Percentiles rank a stretch among this genome's conserved stretches.
Evolutionary conservation across 2,888 invertebrate genomes (phyloP).

Genomic region (Drosophila anceps): DNA sequence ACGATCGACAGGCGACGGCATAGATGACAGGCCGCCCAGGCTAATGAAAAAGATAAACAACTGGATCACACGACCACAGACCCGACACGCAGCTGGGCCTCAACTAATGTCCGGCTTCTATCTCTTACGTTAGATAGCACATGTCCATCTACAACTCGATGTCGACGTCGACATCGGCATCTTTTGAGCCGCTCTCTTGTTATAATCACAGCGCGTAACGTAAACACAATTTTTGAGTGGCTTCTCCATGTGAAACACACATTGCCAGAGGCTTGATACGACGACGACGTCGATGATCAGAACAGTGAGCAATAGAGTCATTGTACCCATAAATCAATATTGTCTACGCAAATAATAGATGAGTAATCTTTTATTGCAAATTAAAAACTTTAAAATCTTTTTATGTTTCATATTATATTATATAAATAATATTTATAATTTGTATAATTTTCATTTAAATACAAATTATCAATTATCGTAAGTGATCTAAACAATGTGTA

Average conservation of each 20-base stretch:
- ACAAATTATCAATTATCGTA: background rate
- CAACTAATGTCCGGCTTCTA: slow-evolving; percentile 26
- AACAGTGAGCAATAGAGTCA: slow-evolving; percentile 50
- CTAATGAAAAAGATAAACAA: slow-evolving; percentile 79
- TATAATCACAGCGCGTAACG: slow-evolving; percentile 78
- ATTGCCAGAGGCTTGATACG: slow-evolving; percentile 42
- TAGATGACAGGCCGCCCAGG: slow-evolving; percentile 76
- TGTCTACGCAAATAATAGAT: background rate
- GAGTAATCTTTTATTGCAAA: background rate
- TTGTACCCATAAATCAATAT: slow-evolving; percentile 34
- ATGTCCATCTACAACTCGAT: slow-evolving; percentile 49
- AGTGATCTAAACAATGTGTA: background rate
- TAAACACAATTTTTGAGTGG: slow-evolving; percentile 78
- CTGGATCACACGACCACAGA: slow-evolving; percentile 64
- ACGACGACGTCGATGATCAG: slow-evolving; percentile 22
- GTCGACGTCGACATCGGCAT: slow-evolving; percentile 47
- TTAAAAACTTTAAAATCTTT: too few relatives aligned
- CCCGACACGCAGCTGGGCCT: slow-evolving; percentile 34
- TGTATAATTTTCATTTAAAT: background rate
- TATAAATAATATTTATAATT: background rate
- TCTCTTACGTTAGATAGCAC: slow-evolving; percentile 54
- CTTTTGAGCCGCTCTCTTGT: slow-evolving; percentile 60
- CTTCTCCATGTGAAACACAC: slow-evolving; percentile 67
- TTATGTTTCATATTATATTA: too few relatives aligned
- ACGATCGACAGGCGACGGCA: slow-evolving; percentile 74